These are phyloP conservation scores for Clunio marinus DNA, from an alignment of 2,888 invertebrate genomes.

Conservation along the genomic window DNA sequence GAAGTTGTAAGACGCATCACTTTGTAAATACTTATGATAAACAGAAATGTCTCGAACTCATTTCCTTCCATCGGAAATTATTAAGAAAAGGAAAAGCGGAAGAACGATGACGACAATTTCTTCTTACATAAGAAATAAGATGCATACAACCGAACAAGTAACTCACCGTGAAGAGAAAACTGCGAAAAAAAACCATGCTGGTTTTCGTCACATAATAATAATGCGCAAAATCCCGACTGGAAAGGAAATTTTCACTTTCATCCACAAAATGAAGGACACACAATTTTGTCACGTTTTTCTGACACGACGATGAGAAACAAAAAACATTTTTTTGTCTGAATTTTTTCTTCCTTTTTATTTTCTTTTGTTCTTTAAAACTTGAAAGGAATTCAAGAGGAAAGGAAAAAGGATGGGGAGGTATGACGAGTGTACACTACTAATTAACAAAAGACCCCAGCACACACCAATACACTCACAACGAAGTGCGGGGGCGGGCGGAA, in stretches of 20 bases:
- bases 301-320: too few relatives aligned
- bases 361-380: slow-evolving; percentile 10
- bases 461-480: background rate
- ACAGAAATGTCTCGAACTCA: background rate
- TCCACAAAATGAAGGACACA: slow-evolving; percentile 35
- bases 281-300: slow-evolving; percentile 29
- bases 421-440: slow-evolving; percentile 27
- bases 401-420: background rate
- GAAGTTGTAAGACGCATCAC: too few relatives aligned
- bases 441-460: slow-evolving; percentile 27
- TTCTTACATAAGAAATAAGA: background rate
- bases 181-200: background rate
- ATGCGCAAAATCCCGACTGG: slow-evolving; percentile 34
- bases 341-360: slow-evolving; percentile 24
- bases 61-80: background rate
- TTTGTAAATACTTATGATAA: too few relatives aligned
- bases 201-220: background rate
- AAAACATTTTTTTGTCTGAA: slow-evolving; percentile 23
- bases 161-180: too few relatives aligned
- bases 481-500: background rate
- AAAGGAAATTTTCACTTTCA: slow-evolving; percentile 31
- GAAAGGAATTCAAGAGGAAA: slow-evolving; percentile 3
- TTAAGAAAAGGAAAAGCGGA: background rate
- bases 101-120: background rate
- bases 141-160: too few relatives aligned